Evolutionary conservation across 1,140 invertebrate genomes (phyloP), one percentile per base, ranked within the genome.

Genomic region (Camponotus floridanus): DNA sequence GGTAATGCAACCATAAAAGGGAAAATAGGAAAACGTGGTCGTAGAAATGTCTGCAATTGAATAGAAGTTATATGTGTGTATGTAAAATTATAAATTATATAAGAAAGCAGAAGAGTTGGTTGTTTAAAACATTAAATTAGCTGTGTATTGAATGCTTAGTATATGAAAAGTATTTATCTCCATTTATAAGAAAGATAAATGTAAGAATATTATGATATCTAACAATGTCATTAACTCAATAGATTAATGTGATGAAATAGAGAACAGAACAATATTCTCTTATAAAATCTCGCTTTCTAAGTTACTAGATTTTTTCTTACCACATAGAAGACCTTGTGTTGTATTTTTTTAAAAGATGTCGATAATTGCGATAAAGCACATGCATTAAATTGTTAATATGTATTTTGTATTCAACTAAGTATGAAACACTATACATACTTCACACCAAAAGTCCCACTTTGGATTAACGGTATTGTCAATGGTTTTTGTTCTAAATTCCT

Each of bases 391-490:
- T 73, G 51, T 76, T 70, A 85, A 86, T 31, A 51, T 51, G 4
- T 51, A 71, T 88, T 62, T 86, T 8, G 45, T 48, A 42, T 39
- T 2, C 9, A 39, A 13, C 55, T 79, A 33, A 31, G 78, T 80
- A 71, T 68, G 78, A 80, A 71, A 87, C 26, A 36, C 86, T 84
- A 36, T 76, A 91, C 95, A 96, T 96, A 98, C 98, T 97, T 99
- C 98, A 92, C 98, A 99, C 97, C 97, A 98, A 94, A 95, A 98
- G 93, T 99, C 98, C 99, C 99, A 99, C 90, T 98, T 97, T 18
- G 99, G 99, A 95, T 98, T 97, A 13, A 99, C 96, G 85, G 97
- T 98, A 94, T 99, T 99, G 91, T 98, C 97, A 89, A 99, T 99
- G 9, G 97, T 98, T 93, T 96, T 95, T 0, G 98, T 99, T 92